Percentiles rank a stretch among this genome's conserved stretches.
These are phyloP conservation scores for Drosophila watanabei DNA, from an alignment of 1,140 invertebrate genomes.

Conservation along the genomic window DNA sequence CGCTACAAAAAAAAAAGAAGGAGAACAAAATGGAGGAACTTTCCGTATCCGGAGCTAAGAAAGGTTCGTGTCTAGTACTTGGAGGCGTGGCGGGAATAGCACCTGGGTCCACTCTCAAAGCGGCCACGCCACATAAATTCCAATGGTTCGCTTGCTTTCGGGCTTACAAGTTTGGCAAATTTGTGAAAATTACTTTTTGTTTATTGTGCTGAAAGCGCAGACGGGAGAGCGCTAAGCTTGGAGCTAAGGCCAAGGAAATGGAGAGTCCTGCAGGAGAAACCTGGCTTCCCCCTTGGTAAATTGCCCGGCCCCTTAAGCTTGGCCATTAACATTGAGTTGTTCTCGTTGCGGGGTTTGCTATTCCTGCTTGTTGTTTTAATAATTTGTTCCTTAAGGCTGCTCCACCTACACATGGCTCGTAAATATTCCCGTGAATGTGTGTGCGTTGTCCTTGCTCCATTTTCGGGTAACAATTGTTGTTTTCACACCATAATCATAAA, in stretches of 20 bases:
- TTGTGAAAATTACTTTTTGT: slow-evolving; percentile 85
- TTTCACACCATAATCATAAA: slow-evolving; percentile 84
- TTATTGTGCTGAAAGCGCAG: slow-evolving; percentile 81
- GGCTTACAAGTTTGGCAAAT: slow-evolving; percentile 85
- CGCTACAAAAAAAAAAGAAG: slow-evolving; percentile 1
- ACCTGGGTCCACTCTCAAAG: slow-evolving; percentile 82
- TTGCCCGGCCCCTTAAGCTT: slow-evolving; percentile 16
- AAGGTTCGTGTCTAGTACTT: slow-evolving; percentile 48
- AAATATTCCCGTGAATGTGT: slow-evolving; percentile 58
- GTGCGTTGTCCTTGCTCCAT: slow-evolving; percentile 45
- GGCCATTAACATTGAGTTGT: slow-evolving; percentile 80
- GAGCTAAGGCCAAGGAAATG: slow-evolving; percentile 73
- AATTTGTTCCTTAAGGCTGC: slow-evolving; percentile 66
- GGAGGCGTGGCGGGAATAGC: slow-evolving; percentile 21
- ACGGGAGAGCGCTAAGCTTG: slow-evolving; percentile 59
- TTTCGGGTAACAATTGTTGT: slow-evolving; percentile 71
- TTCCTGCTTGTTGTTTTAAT: slow-evolving; percentile 75
- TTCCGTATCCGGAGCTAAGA: slow-evolving; percentile 71
- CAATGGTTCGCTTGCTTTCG: slow-evolving; percentile 66
- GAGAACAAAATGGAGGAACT: slow-evolving; percentile 37
- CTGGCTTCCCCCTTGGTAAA: slow-evolving; percentile 1
- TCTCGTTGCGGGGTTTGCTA: slow-evolving; percentile 46
- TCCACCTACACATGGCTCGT: slow-evolving; percentile 72
- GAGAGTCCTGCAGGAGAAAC: slow-evolving; percentile 39
- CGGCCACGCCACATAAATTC: slow-evolving; percentile 79